Evolutionary conservation across 2,113 vertebrate genomes (phyloP).

Genomic region (Trematocara stigmaticum): DNA sequence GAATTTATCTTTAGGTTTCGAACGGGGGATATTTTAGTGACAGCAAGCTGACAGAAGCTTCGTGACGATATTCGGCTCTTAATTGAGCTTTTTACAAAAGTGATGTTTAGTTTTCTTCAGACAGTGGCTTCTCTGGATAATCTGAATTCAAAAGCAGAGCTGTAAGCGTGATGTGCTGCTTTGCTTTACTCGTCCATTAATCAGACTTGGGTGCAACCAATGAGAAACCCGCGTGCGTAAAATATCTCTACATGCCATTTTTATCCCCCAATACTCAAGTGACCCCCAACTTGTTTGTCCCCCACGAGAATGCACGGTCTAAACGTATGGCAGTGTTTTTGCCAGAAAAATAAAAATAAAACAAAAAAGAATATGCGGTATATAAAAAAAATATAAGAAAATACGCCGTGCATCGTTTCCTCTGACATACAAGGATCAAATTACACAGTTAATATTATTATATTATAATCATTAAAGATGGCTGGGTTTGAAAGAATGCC

Average conservation of each 20-base stretch:
- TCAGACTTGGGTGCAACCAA: slow-evolving; percentile 24
- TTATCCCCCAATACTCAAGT: slow-evolving; percentile 17
- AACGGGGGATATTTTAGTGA: neutral
- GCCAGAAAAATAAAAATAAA: neutral
- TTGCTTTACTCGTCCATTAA: slow-evolving; percentile 29
- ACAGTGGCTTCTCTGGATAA: slow-evolving; percentile 38
- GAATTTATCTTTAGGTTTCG: neutral
- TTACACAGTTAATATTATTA: neutral
- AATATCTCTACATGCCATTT: slow-evolving; percentile 36
- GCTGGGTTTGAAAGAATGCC: neutral
- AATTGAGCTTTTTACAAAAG: slow-evolving; percentile 5
- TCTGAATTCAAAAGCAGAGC: slow-evolving; percentile 41
- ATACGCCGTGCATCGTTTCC: neutral
- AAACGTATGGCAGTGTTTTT: neutral
- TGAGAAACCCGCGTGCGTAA: slow-evolving; percentile 24
- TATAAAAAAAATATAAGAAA: neutral
- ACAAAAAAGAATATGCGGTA: neutral
- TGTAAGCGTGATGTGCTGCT: neutral
- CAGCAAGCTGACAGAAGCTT: slow-evolving; percentile 19
- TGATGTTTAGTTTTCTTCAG: slow-evolving; percentile 3
- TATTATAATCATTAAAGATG: neutral
- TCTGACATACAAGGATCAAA: neutral
- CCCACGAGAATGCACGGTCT: neutral
- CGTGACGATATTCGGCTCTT: slow-evolving; percentile 4
- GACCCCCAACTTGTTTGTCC: neutral